Conservation (phyloP, 2,113 vertebrate genomes). For the Speoplatyrhinus poulsoni region DNA sequence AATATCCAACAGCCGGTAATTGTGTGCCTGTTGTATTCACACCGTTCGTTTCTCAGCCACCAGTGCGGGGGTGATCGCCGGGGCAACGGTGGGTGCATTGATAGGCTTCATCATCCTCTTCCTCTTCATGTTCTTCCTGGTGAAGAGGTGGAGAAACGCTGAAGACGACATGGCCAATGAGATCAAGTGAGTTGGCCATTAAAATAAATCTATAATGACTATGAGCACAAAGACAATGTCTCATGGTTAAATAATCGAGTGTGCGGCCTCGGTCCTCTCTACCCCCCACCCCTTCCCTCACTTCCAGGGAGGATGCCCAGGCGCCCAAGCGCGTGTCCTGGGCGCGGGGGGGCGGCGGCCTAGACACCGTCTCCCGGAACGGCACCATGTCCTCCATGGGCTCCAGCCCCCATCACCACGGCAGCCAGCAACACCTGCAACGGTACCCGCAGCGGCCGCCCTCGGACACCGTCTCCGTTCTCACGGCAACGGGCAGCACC, state of each 20-base stretch:
- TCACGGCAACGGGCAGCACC: conserved; percentile 75
- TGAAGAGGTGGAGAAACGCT: conserved; percentile 68
- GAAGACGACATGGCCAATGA: conserved; percentile 87
- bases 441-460: conserved; percentile 74
- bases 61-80: conserved; percentile 77
- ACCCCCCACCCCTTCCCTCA: conserved; percentile 3
- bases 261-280: not conserved
- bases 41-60: conserved; percentile 51
- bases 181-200: conserved; percentile 82
- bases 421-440: conserved; percentile 69
- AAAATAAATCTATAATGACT: too few species aligned
- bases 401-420: conserved; percentile 76
- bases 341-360: conserved; percentile 82
- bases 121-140: conserved; percentile 61
- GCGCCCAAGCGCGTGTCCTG: conserved; percentile 87
- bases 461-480: conserved; percentile 80
- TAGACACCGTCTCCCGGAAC: conserved; percentile 86
- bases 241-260: not conserved
- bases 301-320: conserved; percentile 84
- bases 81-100: conserved; percentile 81
- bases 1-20: conserved; percentile 8
- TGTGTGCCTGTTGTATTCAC: conserved; percentile 1
- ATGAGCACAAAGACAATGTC: not conserved
- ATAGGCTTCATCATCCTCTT: conserved; percentile 76
- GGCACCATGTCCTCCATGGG: conserved; percentile 88